phyloP scores from a whole-genome alignment of 1,140 invertebrate species.

The Phortica variegata region DNA sequence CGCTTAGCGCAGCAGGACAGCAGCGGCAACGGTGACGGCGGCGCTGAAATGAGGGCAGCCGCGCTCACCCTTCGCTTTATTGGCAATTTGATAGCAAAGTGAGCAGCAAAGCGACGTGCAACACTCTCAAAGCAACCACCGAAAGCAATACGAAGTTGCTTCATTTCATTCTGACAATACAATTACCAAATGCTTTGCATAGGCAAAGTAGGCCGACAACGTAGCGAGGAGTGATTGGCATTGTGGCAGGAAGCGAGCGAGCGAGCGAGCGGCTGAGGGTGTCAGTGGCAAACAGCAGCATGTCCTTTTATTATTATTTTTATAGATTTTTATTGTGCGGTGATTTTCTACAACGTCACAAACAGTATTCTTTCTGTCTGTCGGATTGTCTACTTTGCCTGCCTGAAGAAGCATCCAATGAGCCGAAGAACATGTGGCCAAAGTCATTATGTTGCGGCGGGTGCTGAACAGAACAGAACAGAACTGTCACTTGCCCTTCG shows the following conservation, averaged over 20 bases:
- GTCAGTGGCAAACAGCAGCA: conserved; percentile 20
- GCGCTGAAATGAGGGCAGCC: too few relatives aligned
- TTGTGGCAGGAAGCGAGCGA: not conserved
- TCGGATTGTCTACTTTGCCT: too few relatives aligned
- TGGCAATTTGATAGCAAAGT: too few relatives aligned
- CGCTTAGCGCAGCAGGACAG: conserved; percentile 46
- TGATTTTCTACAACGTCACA: conserved; percentile 50
- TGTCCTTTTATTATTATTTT: conserved; percentile 56
- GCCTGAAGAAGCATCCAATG: conserved; percentile 10
- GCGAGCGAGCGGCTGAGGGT: too few relatives aligned
- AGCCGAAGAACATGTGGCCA: conserved; percentile 8
- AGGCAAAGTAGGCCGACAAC: conserved; percentile 9
- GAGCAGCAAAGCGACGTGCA: too few relatives aligned
- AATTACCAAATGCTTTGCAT: conserved; percentile 29
- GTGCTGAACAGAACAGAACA: too few relatives aligned
- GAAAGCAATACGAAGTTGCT: conserved; percentile 10
- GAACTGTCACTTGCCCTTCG: not conserved
- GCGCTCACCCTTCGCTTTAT: too few relatives aligned
- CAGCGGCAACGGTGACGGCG: conserved; percentile 17
- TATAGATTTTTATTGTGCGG: conserved; percentile 48
- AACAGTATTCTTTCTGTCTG: too few relatives aligned
- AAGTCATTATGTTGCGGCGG: not conserved
- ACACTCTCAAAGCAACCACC: not conserved
- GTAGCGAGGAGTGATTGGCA: too few relatives aligned
- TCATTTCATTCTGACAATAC: conserved; percentile 23